Evolutionary conservation across 2,888 invertebrate genomes (phyloP).

Genomic region (Platycnemis pennipes): DNA sequence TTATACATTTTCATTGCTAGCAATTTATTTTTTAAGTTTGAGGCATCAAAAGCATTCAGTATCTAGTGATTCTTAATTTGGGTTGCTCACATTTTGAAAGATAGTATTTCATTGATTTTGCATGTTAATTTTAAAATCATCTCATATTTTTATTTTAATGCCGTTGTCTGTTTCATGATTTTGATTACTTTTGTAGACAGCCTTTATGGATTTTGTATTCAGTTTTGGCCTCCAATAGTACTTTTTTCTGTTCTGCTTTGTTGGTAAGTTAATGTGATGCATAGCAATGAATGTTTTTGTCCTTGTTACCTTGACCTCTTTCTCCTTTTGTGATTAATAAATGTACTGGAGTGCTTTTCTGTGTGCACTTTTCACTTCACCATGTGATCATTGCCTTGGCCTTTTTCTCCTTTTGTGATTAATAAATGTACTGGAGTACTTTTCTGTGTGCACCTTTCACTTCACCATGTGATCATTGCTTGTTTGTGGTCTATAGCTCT

Average conservation of each 20-base stretch:
- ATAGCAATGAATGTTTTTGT: background rate
- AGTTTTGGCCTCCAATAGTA: background rate
- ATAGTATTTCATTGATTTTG: too few relatives aligned
- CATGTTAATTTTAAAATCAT: too few relatives aligned
- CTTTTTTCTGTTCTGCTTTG: background rate
- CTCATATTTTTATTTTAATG: background rate
- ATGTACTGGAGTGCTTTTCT: background rate
- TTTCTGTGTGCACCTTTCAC: background rate
- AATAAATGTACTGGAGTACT: background rate
- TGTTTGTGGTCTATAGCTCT: background rate
- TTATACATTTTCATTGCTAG: too few relatives aligned
- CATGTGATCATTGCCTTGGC: background rate
- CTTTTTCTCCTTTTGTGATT: background rate
- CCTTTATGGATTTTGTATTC: constrained; percentile 23
- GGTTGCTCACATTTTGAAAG: too few relatives aligned
- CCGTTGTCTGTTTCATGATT: background rate
- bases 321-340: background rate
- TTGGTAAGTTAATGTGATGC: constrained; percentile 38
- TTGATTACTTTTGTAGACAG: constrained; percentile 16
- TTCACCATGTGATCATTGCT: background rate
- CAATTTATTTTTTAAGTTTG: too few relatives aligned
- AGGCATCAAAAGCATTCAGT: too few relatives aligned
- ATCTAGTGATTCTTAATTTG: too few relatives aligned
- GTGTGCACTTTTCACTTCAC: background rate
- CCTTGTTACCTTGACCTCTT: background rate